Conservation (phyloP, 2,113 vertebrate genomes). For the Nansenia antarctica region DNA sequence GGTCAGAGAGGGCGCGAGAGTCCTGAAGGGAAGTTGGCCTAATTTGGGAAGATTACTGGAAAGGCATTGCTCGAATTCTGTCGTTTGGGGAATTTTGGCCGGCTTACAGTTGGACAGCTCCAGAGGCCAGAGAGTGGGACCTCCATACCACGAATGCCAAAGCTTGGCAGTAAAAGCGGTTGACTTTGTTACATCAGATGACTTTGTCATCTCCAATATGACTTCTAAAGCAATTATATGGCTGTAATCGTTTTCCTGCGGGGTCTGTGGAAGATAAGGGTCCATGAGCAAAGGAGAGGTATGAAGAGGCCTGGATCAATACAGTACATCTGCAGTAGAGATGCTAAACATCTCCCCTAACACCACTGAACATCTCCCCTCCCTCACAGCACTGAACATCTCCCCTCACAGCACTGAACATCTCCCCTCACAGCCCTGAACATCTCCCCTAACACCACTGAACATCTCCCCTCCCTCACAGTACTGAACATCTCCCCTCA, state of each 20-base stretch:
- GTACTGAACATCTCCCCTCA: too few species aligned
- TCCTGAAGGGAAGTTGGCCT: conserved; percentile 83
- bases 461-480: too few species aligned
- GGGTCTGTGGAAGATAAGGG: conserved; percentile 1
- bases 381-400: too few species aligned
- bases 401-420: too few species aligned
- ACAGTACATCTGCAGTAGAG: not conserved
- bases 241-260: conserved; percentile 6
- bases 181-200: conserved; percentile 33
- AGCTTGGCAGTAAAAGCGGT: conserved; percentile 35
- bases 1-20: conserved; percentile 77
- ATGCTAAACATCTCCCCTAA: not conserved
- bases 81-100: conserved; percentile 69
- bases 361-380: not conserved
- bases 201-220: conserved; percentile 21
- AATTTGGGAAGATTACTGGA: conserved; percentile 94
- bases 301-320: not conserved
- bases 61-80: conserved; percentile 87
- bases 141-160: conserved; percentile 67
- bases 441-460: too few species aligned
- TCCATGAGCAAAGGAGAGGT: not conserved
- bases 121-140: conserved; percentile 57
- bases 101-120: conserved; percentile 73
- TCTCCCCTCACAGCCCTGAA: too few species aligned
- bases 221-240: conserved; percentile 35